Percentiles rank a stretch among this genome's conserved stretches.
These are phyloP conservation scores for Lepidotrigona ventralis DNA, from an alignment of 1,140 invertebrate species.

Conservation along the genomic window DNA sequence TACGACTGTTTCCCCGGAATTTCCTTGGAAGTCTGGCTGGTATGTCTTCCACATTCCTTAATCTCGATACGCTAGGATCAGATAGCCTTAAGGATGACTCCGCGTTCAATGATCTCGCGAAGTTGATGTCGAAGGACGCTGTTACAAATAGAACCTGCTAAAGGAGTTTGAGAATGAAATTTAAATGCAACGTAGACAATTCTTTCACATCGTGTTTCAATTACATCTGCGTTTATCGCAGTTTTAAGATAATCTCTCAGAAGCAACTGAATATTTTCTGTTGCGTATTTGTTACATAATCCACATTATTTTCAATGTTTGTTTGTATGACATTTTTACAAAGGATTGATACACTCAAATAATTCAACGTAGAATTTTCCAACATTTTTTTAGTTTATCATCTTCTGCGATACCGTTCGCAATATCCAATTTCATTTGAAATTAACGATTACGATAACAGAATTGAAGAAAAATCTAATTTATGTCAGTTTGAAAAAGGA, in stretches of 20 bases:
- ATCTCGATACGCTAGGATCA: background rate
- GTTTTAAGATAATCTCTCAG: constrained; percentile 12
- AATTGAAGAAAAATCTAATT: too few relatives aligned
- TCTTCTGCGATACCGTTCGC: too few relatives aligned
- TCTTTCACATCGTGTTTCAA: background rate
- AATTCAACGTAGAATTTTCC: background rate
- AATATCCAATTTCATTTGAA: too few relatives aligned
- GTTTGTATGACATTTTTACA: background rate
- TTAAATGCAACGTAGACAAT: background rate
- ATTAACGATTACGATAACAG: too few relatives aligned
- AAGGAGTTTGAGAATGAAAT: background rate
- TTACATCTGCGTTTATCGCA: background rate
- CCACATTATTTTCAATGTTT: background rate
- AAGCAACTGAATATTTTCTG: constrained; percentile 13
- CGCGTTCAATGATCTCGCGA: background rate
- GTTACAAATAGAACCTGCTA: constrained; percentile 26
- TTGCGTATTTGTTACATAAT: background rate
- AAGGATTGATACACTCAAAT: background rate
- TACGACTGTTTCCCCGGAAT: constrained; percentile 7
- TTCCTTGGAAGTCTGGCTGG: constrained; percentile 3
- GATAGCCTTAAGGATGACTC: background rate
- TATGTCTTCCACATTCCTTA: background rate
- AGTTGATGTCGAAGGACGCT: background rate
- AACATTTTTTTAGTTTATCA: background rate
- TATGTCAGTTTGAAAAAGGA: too few relatives aligned